Percentiles rank a stretch among this genome's conserved stretches.
Conservation (phyloP, 2,797 vertebrate genomes). For the Sebastes alutus region DNA sequence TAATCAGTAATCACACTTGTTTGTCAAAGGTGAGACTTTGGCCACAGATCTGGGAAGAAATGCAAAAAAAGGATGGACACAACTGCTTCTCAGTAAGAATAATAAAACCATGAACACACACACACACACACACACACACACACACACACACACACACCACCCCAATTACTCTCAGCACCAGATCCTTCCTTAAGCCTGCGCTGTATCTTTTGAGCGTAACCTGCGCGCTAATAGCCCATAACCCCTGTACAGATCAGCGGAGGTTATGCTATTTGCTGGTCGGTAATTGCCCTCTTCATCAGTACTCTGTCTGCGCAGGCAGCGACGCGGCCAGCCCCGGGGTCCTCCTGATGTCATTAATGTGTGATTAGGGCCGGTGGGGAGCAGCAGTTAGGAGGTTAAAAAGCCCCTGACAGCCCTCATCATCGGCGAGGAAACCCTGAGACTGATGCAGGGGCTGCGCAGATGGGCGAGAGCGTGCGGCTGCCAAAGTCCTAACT, state of each 20-base stretch:
- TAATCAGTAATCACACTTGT: conserved; percentile 41
- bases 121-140: conserved; percentile 27
- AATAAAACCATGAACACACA: conserved; percentile 9
- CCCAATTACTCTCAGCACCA: conserved; percentile 64
- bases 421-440: conserved; percentile 99
- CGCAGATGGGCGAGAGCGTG: conserved; percentile 93
- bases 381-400: conserved; percentile 99
- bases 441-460: conserved; percentile 93
- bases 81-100: conserved; percentile 6
- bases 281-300: conserved; percentile 89
- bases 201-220: conserved; percentile 71
- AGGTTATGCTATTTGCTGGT: conserved; percentile 76
- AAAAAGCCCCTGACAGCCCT: conserved; percentile 99
- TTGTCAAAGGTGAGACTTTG: conserved; percentile 40
- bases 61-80: neutral
- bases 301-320: conserved; percentile 95
- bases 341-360: conserved; percentile 99
- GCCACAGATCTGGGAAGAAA: conserved; percentile 6
- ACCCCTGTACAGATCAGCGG: conserved; percentile 74
- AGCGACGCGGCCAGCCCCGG: conserved; percentile 91
- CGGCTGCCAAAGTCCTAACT: conserved; percentile 94
- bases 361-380: conserved; percentile 99
- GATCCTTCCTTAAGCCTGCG: conserved; percentile 67
- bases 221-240: conserved; percentile 73
- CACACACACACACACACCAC: conserved; percentile 23